Conservation (phyloP, 2,797 vertebrate species). For the Enteromius argenteus region DNA sequence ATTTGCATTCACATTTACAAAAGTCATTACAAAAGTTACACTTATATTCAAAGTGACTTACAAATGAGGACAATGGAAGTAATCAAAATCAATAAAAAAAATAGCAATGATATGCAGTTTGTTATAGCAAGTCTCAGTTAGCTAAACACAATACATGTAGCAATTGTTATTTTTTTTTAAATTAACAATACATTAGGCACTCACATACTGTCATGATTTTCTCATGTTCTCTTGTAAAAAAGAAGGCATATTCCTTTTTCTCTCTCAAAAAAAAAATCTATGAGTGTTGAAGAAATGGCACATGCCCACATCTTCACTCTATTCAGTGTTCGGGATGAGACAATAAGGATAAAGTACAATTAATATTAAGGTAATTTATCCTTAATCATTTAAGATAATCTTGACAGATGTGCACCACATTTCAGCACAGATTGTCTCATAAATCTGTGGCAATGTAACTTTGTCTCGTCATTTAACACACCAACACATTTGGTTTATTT, state of each 20-base stretch:
- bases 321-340: neutral
- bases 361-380: neutral
- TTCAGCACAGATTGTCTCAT: neutral
- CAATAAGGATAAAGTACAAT: neutral
- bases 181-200: too few species aligned
- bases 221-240: conserved; percentile 68
- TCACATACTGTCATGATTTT: conserved; percentile 64
- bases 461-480: neutral
- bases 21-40: too few species aligned
- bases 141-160: too few species aligned
- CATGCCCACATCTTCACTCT: neutral
- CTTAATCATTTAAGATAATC: neutral
- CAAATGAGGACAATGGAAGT: too few species aligned
- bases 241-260: conserved; percentile 70
- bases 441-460: neutral
- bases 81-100: too few species aligned
- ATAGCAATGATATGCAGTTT: too few species aligned
- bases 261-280: neutral
- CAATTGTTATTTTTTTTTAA: too few species aligned
- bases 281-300: neutral
- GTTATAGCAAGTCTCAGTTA: too few species aligned
- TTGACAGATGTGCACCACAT: neutral
- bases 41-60: too few species aligned
- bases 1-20: neutral
- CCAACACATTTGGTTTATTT: neutral